phyloP scores from a whole-genome alignment of 2,888 invertebrate species.

The Melinopterus prodromus region DNA sequence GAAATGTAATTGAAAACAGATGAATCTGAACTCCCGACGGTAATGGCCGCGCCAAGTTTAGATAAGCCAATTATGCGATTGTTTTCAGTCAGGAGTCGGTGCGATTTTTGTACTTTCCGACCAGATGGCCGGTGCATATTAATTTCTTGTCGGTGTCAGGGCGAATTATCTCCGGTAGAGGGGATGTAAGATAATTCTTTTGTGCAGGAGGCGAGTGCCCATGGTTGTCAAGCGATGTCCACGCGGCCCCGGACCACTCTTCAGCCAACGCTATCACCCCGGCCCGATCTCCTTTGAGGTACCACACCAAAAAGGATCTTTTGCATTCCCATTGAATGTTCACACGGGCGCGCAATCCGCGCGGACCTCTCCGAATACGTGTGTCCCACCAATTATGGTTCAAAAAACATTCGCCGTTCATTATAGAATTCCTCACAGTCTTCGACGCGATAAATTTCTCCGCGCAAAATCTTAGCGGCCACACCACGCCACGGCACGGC shows the following conservation, averaged over 20 bases:
- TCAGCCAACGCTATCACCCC: constrained; percentile 4
- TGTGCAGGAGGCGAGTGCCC: constrained; percentile 38
- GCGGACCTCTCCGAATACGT: constrained; percentile 33
- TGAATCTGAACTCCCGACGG: constrained; percentile 10
- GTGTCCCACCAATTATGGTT: constrained; percentile 32
- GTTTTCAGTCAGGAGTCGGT: background rate
- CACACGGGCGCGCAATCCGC: constrained; percentile 40
- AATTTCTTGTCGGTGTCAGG: constrained; percentile 36
- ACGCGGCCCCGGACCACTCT: constrained; percentile 18
- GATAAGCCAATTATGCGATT: too few species aligned
- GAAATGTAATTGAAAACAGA: constrained; percentile 26
- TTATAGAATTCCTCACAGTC: background rate
- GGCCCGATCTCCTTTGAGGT: constrained; percentile 17
- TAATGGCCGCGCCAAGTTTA: background rate
- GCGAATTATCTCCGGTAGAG: constrained; percentile 32
- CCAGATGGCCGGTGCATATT: constrained; percentile 27
- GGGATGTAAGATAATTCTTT: constrained; percentile 35
- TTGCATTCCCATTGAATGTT: constrained; percentile 37
- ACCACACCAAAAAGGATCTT: constrained; percentile 24
- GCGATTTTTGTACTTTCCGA: background rate
- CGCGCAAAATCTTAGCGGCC: too few species aligned
- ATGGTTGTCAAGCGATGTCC: constrained; percentile 40
- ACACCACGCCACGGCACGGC: too few species aligned
- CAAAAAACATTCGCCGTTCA: background rate
- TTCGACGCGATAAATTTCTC: constrained; percentile 7